Percentiles rank a stretch among this genome's conserved stretches.
These are phyloP conservation scores for Chirona hameri DNA, from an alignment of 2,888 invertebrate species.

Conservation along the genomic window DNA sequence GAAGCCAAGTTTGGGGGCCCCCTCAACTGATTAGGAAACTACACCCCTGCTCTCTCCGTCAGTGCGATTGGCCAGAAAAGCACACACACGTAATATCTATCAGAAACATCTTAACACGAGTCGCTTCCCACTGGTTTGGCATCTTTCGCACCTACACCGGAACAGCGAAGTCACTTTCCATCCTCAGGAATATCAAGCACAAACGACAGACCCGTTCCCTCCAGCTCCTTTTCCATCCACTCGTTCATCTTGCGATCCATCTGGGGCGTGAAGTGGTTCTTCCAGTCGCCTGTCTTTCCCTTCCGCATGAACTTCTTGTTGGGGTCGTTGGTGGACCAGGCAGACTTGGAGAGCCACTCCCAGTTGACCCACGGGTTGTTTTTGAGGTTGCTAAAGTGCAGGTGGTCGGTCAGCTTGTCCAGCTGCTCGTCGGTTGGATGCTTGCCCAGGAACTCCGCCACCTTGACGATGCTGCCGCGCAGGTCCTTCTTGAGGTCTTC, in stretches of 20 bases:
- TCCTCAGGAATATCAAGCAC: not conserved
- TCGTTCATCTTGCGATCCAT: not conserved
- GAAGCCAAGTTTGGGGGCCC: too few species aligned
- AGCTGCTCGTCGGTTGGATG: slow-evolving; percentile 33
- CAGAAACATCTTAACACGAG: too few species aligned
- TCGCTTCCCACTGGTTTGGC: too few species aligned
- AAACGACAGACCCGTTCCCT: not conserved
- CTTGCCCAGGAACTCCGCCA: slow-evolving; percentile 41
- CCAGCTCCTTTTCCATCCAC: slow-evolving; percentile 3
- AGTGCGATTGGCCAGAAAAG: too few species aligned
- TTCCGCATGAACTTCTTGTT: slow-evolving; percentile 25
- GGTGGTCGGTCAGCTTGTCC: slow-evolving; percentile 33
- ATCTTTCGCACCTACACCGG: too few species aligned
- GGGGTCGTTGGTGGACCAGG: not conserved
- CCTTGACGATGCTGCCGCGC: slow-evolving; percentile 36
- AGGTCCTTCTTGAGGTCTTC: slow-evolving; percentile 47
- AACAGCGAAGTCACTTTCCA: not conserved
- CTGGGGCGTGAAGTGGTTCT: slow-evolving; percentile 22
- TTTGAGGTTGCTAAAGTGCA: slow-evolving; percentile 37
- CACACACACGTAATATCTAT: too few species aligned
- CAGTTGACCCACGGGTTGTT: slow-evolving; percentile 37
- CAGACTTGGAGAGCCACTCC: not conserved
- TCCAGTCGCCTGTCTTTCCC: slow-evolving; percentile 26
- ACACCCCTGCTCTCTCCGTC: too few species aligned
- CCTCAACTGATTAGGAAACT: too few species aligned